Conservation (phyloP, 2,113 vertebrate species). For the Collichthys lucidus region DNA sequence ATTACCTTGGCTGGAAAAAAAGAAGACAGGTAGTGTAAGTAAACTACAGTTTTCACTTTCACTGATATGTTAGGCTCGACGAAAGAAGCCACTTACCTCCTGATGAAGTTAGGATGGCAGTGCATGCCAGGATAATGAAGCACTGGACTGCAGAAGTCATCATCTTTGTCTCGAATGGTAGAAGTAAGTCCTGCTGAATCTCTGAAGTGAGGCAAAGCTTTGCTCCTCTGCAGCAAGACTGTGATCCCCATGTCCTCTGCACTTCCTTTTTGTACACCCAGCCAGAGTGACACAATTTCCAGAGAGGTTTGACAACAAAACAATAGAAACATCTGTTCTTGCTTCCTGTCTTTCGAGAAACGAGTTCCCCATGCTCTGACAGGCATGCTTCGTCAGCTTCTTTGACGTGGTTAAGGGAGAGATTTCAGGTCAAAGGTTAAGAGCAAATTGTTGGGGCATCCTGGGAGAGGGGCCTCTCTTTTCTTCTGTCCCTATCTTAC, state of each 20-base stretch:
- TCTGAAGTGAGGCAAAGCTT: not conserved
- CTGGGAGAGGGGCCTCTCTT: too few species aligned
- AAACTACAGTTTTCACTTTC: not conserved
- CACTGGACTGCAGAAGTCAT: conserved; percentile 12
- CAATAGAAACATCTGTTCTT: not conserved
- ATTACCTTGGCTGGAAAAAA: not conserved
- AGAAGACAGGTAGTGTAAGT: not conserved
- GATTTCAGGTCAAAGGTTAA: too few species aligned
- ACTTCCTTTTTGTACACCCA: not conserved
- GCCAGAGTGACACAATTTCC: fast-evolving
- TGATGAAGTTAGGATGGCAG: not conserved
- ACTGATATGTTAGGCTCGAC: not conserved
- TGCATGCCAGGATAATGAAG: conserved; percentile 43
- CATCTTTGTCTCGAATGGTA: conserved; percentile 27
- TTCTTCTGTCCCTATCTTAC: too few species aligned
- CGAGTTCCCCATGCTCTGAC: fast-evolving
- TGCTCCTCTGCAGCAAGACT: not conserved
- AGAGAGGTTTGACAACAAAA: not conserved
- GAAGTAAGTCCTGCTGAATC: not conserved
- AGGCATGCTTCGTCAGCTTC: too few species aligned
- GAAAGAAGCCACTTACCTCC: conserved; percentile 29
- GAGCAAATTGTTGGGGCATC: too few species aligned
- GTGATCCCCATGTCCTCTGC: not conserved
- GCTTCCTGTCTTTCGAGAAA: not conserved
- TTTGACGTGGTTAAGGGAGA: too few species aligned